Evolutionary conservation across 2,797 vertebrate species (phyloP), one percentile per base, ranked within the genome.

Genomic region (Gallirallus australis): DNA sequence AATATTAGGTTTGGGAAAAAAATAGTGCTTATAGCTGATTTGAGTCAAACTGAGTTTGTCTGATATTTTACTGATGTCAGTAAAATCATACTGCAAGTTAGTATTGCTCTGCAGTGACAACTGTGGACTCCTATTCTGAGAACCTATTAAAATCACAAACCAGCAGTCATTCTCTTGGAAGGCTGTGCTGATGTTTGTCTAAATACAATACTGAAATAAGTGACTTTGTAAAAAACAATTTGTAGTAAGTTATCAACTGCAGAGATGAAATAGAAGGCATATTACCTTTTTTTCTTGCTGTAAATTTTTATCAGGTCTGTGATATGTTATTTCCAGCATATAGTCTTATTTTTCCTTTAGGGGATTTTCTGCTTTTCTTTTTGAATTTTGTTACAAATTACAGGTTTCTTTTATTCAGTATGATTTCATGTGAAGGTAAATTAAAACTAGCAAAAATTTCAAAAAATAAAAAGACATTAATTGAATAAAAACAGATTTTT

Each of bases 1-100:
- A 89, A 96, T 95, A 90, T 93, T 96, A 96, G 60, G 40, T 94
- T 96, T 94, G 71, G 69, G 31, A 89, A 97, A 95, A 97, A 96
- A 96, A 92, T 94, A 92, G 83, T 89, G 94, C 94, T 97, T 96
- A 94, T 95, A 95, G 94, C 90, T 96, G 96, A 96, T 96, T 93
- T 96, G 82, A 96, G 93, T 97, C 96, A 97, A 88, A 93, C 66
- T 70, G 89, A 93, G 63, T 96, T 96, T 96, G 90, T 90, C 71
- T 97, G 91, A 89, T 94, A 68, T 93, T 95, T 95, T 96, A 96
- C 91, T 96, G 88, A 97, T 96, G 95, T 93, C 93, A 94, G 80
- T 95, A 96, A 94, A 95, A 94, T 96, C 91, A 85, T 89, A 89
- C 64, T 75, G 15, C 89, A 94, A 88, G 82, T 92, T 96, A 95